Percentiles rank a stretch among this genome's conserved stretches.
Conservation (phyloP, 2,888 invertebrate genomes). For the Sussaba pulchella region DNA sequence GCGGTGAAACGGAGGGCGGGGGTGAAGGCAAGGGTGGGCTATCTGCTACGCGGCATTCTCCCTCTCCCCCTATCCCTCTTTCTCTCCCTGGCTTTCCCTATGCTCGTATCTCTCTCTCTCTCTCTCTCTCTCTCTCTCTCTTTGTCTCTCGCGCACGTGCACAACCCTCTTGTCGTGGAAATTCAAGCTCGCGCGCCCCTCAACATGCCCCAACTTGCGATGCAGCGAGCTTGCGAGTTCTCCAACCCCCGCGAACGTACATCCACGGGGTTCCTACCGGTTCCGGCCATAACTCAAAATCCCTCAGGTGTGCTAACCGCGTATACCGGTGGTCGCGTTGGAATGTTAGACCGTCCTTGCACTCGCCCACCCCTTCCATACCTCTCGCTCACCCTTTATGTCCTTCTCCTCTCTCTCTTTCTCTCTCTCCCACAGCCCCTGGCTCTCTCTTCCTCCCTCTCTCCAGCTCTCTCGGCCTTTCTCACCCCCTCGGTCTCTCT, state of each 20-base stretch:
- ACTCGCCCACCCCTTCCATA: conserved; percentile 18
- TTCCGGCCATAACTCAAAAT: conserved; percentile 81
- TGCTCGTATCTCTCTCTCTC: no score
- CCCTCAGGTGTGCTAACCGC: conserved; percentile 81
- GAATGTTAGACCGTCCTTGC: conserved; percentile 71
- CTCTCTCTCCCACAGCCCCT: not conserved
- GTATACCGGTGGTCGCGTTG: conserved; percentile 75
- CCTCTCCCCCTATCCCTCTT: conserved; percentile 20
- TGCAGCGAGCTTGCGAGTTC: conserved; percentile 25
- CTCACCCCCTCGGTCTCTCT: no score
- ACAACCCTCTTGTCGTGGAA: conserved; percentile 15
- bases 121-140: no score
- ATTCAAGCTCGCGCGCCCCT: conserved; percentile 23
- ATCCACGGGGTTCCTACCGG: conserved; percentile 59
- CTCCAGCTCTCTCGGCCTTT: no score
- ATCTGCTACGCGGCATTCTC: conserved; percentile 4
- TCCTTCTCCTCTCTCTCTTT: conserved; percentile 3
- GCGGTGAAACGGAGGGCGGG: conserved; percentile 66
- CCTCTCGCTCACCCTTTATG: not conserved
- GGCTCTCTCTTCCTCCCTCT: no score
- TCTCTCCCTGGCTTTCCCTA: conserved; percentile 7
- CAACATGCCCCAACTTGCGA: conserved; percentile 20
- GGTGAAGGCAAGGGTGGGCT: conserved; percentile 1
- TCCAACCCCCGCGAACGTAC: conserved; percentile 42
- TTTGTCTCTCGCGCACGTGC: conserved; percentile 14